Percentiles rank a stretch among this genome's conserved stretches.
Conservation (phyloP, 1,140 invertebrate genomes). For the Trichomalopsis sarcophagae region DNA sequence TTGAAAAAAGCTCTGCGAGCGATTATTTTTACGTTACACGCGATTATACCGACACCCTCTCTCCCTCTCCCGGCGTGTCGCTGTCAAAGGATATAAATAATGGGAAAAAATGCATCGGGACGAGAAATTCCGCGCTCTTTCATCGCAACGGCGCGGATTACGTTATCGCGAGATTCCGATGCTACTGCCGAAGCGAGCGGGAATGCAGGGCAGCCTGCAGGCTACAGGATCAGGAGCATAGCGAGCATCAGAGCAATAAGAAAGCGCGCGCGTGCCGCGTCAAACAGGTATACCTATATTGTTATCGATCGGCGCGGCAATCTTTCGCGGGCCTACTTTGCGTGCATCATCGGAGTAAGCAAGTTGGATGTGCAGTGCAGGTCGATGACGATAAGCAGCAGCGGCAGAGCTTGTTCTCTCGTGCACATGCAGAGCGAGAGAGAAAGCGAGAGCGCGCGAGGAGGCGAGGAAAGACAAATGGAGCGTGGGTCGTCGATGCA, state of each 20-base stretch:
- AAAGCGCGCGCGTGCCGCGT: background rate
- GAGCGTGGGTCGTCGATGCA: conserved; percentile 19
- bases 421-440: background rate
- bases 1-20: background rate
- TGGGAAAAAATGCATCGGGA: background rate
- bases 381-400: background rate
- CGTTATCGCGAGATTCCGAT: background rate
- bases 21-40: conserved; percentile 26
- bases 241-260: background rate
- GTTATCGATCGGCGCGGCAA: background rate
- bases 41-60: background rate
- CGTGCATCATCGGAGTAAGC: background rate
- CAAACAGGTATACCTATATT: background rate
- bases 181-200: background rate
- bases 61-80: too few species aligned
- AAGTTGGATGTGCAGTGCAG: background rate
- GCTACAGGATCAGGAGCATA: background rate
- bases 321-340: too few species aligned
- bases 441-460: too few species aligned
- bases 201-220: too few species aligned
- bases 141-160: background rate
- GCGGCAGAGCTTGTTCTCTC: background rate
- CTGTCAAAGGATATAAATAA: conserved; percentile 2
- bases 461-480: conserved; percentile 7
- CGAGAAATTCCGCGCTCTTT: too few species aligned